Evolutionary conservation across 35 echinoderm and acorn worm genomes (phyloP).

Genomic region (Chiridota heheva): DNA sequence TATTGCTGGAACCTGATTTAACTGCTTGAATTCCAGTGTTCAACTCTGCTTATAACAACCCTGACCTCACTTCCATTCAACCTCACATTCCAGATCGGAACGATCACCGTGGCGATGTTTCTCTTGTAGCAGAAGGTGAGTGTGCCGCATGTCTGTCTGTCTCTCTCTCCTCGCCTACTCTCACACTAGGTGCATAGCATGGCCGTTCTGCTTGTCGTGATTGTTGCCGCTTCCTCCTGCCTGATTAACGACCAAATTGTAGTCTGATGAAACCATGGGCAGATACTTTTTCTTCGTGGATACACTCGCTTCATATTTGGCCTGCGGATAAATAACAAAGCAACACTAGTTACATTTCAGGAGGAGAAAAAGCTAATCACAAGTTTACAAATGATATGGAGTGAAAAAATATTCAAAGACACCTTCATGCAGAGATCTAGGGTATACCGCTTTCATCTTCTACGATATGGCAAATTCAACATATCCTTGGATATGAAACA

Average conservation of each 20-base stretch:
- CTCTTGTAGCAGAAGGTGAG: too few relatives aligned
- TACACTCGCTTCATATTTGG: constrained; percentile 64
- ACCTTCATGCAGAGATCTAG: not conserved
- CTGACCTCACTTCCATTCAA: too few relatives aligned
- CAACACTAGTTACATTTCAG: too few relatives aligned
- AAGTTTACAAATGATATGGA: not conserved
- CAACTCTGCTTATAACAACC: too few relatives aligned
- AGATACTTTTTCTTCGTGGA: constrained; percentile 43
- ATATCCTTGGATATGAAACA: not conserved
- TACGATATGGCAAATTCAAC: not conserved
- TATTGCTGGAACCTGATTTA: too few relatives aligned
- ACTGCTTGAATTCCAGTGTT: too few relatives aligned
- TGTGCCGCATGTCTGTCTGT: too few relatives aligned
- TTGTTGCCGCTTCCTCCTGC: constrained; percentile 49
- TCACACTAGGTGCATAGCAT: constrained; percentile 30
- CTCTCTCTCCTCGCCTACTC: too few relatives aligned
- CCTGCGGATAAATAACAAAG: constrained; percentile 25
- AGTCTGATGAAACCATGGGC: constrained; percentile 72
- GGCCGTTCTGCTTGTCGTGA: constrained; percentile 68
- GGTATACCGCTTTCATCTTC: not conserved
- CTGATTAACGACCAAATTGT: too few relatives aligned
- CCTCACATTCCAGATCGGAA: too few relatives aligned
- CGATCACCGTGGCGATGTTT: too few relatives aligned
- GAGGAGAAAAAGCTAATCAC: too few relatives aligned
- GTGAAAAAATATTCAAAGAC: not conserved